phyloP scores from a whole-genome alignment of 2,113 vertebrate species.

The Ageneiosus marmoratus region DNA sequence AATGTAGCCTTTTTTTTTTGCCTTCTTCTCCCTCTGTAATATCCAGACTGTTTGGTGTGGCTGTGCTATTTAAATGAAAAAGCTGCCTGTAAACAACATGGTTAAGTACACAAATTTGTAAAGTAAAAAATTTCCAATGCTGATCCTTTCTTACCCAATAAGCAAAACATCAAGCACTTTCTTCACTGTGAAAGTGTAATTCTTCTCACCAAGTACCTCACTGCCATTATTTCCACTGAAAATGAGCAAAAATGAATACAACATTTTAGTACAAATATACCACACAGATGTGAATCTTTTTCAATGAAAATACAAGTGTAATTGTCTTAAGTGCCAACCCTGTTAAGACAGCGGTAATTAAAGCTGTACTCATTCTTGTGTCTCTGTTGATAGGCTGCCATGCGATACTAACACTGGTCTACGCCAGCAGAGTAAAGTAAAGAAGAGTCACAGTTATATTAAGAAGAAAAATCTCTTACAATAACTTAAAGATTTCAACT shows the following conservation, averaged over 20 bases:
- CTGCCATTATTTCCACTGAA: conserved; percentile 52
- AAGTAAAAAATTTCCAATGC: neutral
- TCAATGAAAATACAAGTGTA: neutral
- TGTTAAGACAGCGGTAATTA: conserved; percentile 52
- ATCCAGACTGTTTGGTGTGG: conserved; percentile 14
- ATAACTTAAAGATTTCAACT: neutral
- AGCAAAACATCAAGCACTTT: conserved; percentile 52
- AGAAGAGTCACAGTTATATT: neutral
- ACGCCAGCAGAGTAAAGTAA: neutral
- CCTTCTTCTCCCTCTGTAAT: conserved; percentile 22
- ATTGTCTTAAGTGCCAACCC: conserved; percentile 52
- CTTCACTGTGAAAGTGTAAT: conserved; percentile 43
- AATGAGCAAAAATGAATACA: neutral
- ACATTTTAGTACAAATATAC: neutral
- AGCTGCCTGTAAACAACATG: neutral
- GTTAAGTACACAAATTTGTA: neutral
- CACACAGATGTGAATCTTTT: neutral
- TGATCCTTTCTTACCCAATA: conserved; percentile 43
- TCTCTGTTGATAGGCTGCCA: conserved; percentile 47
- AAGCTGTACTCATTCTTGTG: conserved; percentile 3
- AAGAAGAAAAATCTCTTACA: neutral
- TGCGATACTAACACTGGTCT: conserved; percentile 46
- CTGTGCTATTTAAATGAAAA: conserved; percentile 24
- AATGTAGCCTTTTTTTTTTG: neutral
- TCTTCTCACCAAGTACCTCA: conserved; percentile 41